Evolutionary conservation across 2,888 invertebrate species (phyloP).

Genomic region (Tipula confusa): DNA sequence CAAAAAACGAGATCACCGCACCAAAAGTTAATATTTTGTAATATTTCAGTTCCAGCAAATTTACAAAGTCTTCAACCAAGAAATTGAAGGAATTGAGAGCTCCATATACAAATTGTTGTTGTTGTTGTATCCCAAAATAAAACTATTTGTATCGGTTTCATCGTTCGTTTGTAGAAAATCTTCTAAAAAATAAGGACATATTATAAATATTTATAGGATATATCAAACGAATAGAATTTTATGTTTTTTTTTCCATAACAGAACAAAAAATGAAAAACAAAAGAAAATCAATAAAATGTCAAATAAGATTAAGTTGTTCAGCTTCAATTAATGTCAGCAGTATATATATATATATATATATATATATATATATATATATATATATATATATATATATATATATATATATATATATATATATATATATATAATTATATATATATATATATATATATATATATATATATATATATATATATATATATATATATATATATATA

Average conservation of each 20-base stretch:
- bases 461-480: no score
- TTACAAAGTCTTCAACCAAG: neutral
- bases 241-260: neutral
- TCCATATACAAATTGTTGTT: neutral
- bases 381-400: no score
- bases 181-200: neutral
- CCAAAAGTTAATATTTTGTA: neutral
- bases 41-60: neutral
- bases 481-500: no score
- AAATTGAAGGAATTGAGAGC: no score
- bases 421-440: no score
- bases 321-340: slow-evolving; percentile 15
- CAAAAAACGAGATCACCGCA: neutral
- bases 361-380: no score
- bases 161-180: neutral
- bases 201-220: neutral
- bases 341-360: no score
- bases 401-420: no score
- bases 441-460: no score
- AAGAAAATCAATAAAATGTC: neutral
- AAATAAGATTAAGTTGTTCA: slow-evolving; percentile 12
- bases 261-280: neutral
- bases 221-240: neutral
- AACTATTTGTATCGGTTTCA: neutral
- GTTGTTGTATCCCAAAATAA: neutral